Conservation (phyloP, 2,888 invertebrate species). For the Habroteleia sp. region DNA sequence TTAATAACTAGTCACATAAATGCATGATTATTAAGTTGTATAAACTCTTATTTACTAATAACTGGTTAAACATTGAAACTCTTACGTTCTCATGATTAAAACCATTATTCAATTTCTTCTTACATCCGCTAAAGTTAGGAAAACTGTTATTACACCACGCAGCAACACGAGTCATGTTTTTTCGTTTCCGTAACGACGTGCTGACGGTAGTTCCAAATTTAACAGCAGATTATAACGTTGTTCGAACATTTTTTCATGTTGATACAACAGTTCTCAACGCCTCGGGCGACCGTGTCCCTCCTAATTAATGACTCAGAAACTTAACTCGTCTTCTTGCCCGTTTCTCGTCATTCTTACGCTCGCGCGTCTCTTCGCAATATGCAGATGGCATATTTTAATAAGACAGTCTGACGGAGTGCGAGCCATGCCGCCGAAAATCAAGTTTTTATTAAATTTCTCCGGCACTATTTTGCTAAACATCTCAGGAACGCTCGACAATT, state of each 20-base stretch:
- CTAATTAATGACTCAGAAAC: conserved; percentile 56
- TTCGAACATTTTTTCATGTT: conserved; percentile 57
- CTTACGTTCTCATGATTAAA: conserved; percentile 1
- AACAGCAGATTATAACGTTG: conserved; percentile 55
- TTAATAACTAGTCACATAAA: no score
- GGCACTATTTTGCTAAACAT: conserved; percentile 10
- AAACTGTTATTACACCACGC: conserved; percentile 22
- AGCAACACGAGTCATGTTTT: conserved; percentile 2
- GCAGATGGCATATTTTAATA: conserved; percentile 33
- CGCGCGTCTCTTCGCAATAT: conserved; percentile 39
- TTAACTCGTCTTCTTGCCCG: conserved; percentile 32
- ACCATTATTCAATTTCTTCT: conserved; percentile 9
- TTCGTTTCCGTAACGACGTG: conserved; percentile 48
- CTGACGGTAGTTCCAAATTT: conserved; percentile 55
- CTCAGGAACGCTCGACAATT: conserved; percentile 10
- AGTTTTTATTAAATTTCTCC: conserved; percentile 15
- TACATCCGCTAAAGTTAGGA: conserved; percentile 10
- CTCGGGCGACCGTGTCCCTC: conserved; percentile 23
- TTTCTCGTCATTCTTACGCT: conserved; percentile 16
- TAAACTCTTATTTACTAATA: no score
- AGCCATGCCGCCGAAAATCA: conserved; percentile 6
- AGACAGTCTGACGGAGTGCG: conserved; percentile 8
- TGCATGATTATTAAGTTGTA: no score
- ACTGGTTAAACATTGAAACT: no score
- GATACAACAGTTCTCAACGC: conserved; percentile 58